These are phyloP conservation scores for Pangasius krempfi DNA, from an alignment of 2,797 vertebrate genomes.

Conservation along the genomic window DNA sequence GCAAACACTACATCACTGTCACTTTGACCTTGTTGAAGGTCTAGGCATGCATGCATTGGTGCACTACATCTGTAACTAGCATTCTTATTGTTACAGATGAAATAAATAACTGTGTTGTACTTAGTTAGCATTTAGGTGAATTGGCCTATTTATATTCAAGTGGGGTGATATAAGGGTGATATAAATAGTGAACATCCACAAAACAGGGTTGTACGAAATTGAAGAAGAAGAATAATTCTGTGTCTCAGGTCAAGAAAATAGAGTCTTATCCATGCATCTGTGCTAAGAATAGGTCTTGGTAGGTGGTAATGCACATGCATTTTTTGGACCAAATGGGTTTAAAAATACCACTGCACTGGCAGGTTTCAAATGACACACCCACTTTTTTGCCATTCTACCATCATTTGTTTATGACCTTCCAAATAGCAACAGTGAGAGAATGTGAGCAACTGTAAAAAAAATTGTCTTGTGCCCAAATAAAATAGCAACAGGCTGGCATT, in stretches of 20 bases:
- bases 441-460: neutral
- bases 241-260: neutral
- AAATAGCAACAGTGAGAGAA: neutral
- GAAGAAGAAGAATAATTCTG: neutral
- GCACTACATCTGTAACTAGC: neutral
- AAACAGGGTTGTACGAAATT: neutral
- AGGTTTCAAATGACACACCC: neutral
- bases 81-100: neutral
- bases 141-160: neutral
- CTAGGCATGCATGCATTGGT: neutral
- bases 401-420: neutral
- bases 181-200: neutral
- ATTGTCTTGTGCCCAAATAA: constrained; percentile 5
- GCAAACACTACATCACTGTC: neutral
- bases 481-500: neutral
- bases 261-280: neutral
- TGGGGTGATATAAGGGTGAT: neutral
- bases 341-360: neutral
- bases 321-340: neutral
- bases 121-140: neutral
- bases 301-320: neutral
- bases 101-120: neutral
- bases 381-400: neutral
- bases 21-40: neutral
- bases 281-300: too few relatives aligned